phyloP scores from a whole-genome alignment of 2,113 vertebrate genomes.

The Carlito syrichta region DNA sequence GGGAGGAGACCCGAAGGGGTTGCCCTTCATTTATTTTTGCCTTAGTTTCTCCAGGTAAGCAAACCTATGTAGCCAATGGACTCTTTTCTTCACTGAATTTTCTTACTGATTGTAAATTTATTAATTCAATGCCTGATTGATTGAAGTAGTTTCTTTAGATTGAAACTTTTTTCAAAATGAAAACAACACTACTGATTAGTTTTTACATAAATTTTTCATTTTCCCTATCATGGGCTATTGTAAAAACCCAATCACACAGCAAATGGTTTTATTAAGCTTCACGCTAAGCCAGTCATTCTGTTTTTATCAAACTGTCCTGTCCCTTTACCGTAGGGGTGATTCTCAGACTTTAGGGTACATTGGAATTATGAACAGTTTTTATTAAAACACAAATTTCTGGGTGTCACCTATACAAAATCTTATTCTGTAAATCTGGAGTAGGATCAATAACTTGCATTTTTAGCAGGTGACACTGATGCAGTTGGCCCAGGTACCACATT shows the following conservation, averaged over 20 bases:
- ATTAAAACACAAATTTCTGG: slow-evolving; percentile 26
- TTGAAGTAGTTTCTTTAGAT: not conserved
- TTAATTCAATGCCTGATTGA: not conserved
- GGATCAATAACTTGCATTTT: not conserved
- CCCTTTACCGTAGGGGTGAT: slow-evolving; percentile 15
- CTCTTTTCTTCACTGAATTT: not conserved
- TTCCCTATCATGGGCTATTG: slow-evolving; percentile 9
- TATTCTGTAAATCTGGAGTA: not conserved
- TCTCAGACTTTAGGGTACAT: not conserved
- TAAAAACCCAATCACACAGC: slow-evolving; percentile 36
- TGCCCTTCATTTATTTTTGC: not conserved
- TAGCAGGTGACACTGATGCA: not conserved
- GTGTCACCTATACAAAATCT: not conserved
- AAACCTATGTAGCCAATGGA: not conserved
- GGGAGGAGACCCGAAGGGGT: too few species aligned
- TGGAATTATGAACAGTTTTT: not conserved
- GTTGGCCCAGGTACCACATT: not conserved
- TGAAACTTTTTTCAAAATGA: not conserved
- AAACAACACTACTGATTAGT: slow-evolving; percentile 34
- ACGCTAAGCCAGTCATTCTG: slow-evolving; percentile 30
- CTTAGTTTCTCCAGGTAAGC: not conserved
- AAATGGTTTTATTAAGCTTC: slow-evolving; percentile 51
- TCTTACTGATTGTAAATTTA: slow-evolving; percentile 26
- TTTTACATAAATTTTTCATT: slow-evolving; percentile 26
- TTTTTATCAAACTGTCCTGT: slow-evolving; percentile 48